Conservation (phyloP, 2,888 invertebrate genomes). For the Apoderus coryli region DNA sequence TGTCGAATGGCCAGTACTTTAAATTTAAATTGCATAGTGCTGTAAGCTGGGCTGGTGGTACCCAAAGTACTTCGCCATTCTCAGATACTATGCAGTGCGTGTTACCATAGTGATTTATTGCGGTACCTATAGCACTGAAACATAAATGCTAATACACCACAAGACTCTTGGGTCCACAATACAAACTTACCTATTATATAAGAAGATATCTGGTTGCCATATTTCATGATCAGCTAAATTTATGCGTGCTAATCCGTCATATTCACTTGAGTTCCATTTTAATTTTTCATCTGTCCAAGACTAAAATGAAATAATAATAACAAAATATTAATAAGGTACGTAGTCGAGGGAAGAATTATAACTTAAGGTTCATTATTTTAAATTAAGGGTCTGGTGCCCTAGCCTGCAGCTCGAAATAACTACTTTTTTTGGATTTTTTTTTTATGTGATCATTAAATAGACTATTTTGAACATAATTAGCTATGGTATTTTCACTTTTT, state of each 20-base stretch:
- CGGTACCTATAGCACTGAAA: slow-evolving; percentile 42
- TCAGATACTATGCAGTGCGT: slow-evolving; percentile 37
- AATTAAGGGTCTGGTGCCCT: too few species aligned
- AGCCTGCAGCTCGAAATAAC: too few species aligned
- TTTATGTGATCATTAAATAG: too few species aligned
- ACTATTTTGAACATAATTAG: too few species aligned
- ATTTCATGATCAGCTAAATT: slow-evolving; percentile 55
- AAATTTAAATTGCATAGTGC: slow-evolving; percentile 51
- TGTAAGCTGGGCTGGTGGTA: slow-evolving; percentile 52
- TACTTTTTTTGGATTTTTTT: too few species aligned
- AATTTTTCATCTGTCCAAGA: slow-evolving; percentile 63
- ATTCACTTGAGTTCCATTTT: slow-evolving; percentile 52
- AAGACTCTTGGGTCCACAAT: too few species aligned
- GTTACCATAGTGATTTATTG: slow-evolving; percentile 44
- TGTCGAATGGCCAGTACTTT: slow-evolving; percentile 60
- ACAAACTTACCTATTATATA: slow-evolving; percentile 45
- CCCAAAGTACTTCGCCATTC: slow-evolving; percentile 45
- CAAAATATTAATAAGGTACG: too few species aligned
- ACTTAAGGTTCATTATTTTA: too few species aligned
- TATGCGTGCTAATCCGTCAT: slow-evolving; percentile 44
- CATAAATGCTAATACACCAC: too few species aligned
- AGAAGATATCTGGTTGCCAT: slow-evolving; percentile 63
- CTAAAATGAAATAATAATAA: slow-evolving; percentile 37
- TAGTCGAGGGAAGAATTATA: too few species aligned
- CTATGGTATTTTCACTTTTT: too few species aligned